Conservation (phyloP, 2,888 invertebrate genomes). For the Sturmia bella region DNA sequence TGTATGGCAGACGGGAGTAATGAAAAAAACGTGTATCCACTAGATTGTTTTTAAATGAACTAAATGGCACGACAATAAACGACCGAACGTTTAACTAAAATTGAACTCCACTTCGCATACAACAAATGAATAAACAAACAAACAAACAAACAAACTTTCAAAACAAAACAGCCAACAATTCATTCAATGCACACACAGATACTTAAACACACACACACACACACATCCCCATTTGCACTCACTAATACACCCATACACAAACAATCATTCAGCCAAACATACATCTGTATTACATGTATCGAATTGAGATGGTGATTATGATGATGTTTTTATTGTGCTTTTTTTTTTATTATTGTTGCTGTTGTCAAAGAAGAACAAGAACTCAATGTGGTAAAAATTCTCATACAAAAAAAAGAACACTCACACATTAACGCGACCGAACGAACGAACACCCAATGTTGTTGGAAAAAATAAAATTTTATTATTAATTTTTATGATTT, state of each 20-base stretch:
- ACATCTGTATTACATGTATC: slow-evolving; percentile 48
- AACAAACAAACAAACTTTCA: slow-evolving; percentile 40
- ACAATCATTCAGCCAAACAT: neutral
- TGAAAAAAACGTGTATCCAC: slow-evolving; percentile 62
- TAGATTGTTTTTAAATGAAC: slow-evolving; percentile 65
- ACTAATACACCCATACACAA: neutral
- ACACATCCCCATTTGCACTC: neutral
- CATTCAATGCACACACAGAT: slow-evolving; percentile 15
- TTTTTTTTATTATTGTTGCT: slow-evolving; percentile 44
- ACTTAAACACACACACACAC: neutral
- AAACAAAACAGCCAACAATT: slow-evolving; percentile 30
- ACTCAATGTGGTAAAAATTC: slow-evolving; percentile 40
- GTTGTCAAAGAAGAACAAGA: slow-evolving; percentile 27
- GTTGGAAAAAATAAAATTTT: slow-evolving; percentile 60
- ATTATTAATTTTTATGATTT: slow-evolving; percentile 70
- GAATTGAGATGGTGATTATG: slow-evolving; percentile 36
- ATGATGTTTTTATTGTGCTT: slow-evolving; percentile 33
- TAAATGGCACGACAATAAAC: slow-evolving; percentile 66
- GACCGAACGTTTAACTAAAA: slow-evolving; percentile 67
- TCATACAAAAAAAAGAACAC: slow-evolving; percentile 20
- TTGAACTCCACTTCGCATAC: slow-evolving; percentile 54
- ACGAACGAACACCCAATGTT: slow-evolving; percentile 47
- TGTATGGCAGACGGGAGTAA: slow-evolving; percentile 44
- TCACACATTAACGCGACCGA: slow-evolving; percentile 25
- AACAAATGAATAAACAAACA: too few relatives aligned